These are phyloP conservation scores for Talpa occidentalis DNA, from an alignment of 2,113 vertebrate genomes.

Conservation along the genomic window DNA sequence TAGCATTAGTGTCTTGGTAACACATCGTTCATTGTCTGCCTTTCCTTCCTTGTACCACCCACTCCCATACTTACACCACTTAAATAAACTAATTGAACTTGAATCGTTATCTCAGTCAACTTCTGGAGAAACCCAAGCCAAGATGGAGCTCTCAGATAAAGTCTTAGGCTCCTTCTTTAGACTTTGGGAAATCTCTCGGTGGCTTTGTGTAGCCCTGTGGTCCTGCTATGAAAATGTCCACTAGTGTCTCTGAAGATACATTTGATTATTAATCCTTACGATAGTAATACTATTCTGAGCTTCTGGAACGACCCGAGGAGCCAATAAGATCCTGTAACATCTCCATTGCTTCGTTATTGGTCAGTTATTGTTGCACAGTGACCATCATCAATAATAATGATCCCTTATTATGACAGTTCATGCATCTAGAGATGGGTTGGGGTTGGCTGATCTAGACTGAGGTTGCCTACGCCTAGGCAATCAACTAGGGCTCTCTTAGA, in stretches of 20 bases:
- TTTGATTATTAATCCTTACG: not conserved
- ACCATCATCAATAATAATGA: not conserved
- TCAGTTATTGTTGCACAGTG: not conserved
- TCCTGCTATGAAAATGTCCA: not conserved
- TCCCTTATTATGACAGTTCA: not conserved
- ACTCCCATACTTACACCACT: not conserved
- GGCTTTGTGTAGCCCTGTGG: not conserved
- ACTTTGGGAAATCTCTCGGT: not conserved
- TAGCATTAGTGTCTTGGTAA: not conserved
- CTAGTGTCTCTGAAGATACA: not conserved
- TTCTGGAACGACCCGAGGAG: not conserved
- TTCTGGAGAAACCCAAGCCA: not conserved
- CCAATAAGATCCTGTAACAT: not conserved
- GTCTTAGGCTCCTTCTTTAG: not conserved
- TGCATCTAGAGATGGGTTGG: not conserved
- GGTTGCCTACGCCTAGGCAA: not conserved
- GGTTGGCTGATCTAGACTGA: not conserved
- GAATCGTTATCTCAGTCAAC: slow-evolving; percentile 50
- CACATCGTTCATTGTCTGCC: not conserved
- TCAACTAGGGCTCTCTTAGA: not conserved
- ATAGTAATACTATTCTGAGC: not conserved
- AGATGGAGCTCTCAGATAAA: not conserved
- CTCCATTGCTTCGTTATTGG: not conserved
- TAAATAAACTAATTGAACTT: slow-evolving; percentile 21
- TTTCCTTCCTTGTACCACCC: not conserved